These are phyloP conservation scores for Rhynchophorus ferrugineus DNA, from an alignment of 1,140 invertebrate genomes.

Conservation along the genomic window DNA sequence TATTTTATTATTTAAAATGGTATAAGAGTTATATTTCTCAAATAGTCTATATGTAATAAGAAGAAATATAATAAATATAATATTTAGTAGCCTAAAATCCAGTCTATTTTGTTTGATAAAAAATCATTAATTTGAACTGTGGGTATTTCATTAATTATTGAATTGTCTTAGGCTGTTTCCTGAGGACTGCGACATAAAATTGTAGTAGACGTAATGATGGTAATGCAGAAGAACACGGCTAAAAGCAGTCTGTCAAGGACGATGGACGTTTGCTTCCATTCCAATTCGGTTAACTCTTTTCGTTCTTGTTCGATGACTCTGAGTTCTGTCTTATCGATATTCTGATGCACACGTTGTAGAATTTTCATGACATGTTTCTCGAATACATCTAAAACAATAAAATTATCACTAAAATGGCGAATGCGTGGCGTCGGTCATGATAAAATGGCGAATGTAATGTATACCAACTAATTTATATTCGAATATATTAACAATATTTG, in stretches of 20 bases:
- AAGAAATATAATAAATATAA: too few species aligned
- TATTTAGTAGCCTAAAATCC: too few species aligned
- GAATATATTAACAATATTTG: too few species aligned
- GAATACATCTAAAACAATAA: slow-evolving; percentile 33
- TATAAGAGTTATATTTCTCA: too few species aligned
- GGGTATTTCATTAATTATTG: too few species aligned
- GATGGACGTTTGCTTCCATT: slow-evolving; percentile 75
- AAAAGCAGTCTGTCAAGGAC: slow-evolving; percentile 60
- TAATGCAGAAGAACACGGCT: slow-evolving; percentile 59
- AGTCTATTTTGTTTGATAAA: too few species aligned
- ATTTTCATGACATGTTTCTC: slow-evolving; percentile 44
- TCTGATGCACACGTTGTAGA: slow-evolving; percentile 58
- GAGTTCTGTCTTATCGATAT: slow-evolving; percentile 64
- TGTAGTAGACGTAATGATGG: slow-evolving; percentile 53
- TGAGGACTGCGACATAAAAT: slow-evolving; percentile 48
- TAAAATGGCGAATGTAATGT: background rate
- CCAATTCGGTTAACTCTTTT: slow-evolving; percentile 56
- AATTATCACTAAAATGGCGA: too few species aligned
- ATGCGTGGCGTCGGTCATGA: too few species aligned
- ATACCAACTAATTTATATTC: too few species aligned
- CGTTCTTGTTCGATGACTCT: slow-evolving; percentile 59
- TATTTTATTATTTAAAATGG: too few species aligned
- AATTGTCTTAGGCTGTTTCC: slow-evolving; percentile 4
- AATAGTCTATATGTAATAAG: too few species aligned
- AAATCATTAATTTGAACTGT: too few species aligned